phyloP scores from a whole-genome alignment of 2,888 invertebrate genomes.

The Celastrina argiolus region DNA sequence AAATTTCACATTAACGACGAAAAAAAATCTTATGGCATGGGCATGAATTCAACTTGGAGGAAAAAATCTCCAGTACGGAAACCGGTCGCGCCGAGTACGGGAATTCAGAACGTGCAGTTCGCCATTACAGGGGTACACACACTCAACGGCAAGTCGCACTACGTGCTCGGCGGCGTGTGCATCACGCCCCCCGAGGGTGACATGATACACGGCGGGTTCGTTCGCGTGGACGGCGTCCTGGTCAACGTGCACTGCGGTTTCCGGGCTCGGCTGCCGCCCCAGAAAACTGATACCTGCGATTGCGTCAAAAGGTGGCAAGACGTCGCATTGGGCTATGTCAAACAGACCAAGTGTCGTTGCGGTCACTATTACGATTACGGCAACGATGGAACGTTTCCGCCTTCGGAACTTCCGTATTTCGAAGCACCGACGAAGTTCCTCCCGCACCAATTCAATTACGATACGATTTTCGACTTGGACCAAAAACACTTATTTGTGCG shows the following conservation, averaged over 20 bases:
- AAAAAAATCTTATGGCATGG: conserved; percentile 56
- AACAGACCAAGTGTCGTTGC: conserved; percentile 56
- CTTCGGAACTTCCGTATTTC: conserved; percentile 58
- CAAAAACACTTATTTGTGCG: conserved; percentile 47
- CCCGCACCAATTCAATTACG: conserved; percentile 52
- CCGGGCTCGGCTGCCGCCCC: conserved; percentile 44
- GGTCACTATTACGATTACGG: conserved; percentile 57
- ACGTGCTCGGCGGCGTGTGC: conserved; percentile 48
- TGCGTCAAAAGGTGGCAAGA: conserved; percentile 57
- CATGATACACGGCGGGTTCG: conserved; percentile 61
- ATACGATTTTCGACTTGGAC: conserved; percentile 59
- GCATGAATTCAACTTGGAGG: conserved; percentile 38
- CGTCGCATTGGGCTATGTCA: conserved; percentile 48
- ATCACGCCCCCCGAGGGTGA: conserved; percentile 52
- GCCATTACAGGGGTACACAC: conserved; percentile 53
- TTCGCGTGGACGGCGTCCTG: conserved; percentile 38
- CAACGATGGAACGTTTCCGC: conserved; percentile 52
- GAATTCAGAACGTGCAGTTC: conserved; percentile 52
- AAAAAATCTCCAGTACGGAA: conserved; percentile 41
- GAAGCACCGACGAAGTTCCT: conserved; percentile 48
- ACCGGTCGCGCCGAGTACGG: conserved; percentile 50
- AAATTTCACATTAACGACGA: conserved; percentile 25
- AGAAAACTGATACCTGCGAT: conserved; percentile 50
- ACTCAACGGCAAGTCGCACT: conserved; percentile 49
- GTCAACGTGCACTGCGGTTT: conserved; percentile 58